Evolutionary conservation across 1,140 invertebrate species (phyloP), one percentile per base, ranked within the genome.

Genomic region (Zaprionus kolodkinae): DNA sequence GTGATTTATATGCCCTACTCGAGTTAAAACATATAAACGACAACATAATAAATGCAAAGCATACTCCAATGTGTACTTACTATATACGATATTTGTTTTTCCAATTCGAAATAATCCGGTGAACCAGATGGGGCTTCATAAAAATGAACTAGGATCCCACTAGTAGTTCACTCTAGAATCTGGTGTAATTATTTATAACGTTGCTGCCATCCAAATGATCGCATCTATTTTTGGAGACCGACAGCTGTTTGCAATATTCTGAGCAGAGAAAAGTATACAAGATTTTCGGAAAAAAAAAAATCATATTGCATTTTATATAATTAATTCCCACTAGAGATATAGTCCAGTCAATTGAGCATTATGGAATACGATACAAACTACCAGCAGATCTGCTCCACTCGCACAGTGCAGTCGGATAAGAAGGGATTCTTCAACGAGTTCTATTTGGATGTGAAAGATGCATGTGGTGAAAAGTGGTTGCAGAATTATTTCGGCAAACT

Each of bases 351-450:
- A 25, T 17, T 38, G 11, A 40, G 25, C 17, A 63, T 45, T 6
- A 91, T 92, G 91, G 91, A 92, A 54, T 77, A 76, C 40, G 91
- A 92, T 50, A 63, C 65, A 15, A 77, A 65, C 27, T 94, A 94
- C 71, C 86, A 93, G 17, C 84, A 83, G 33, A 89, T 94, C 43
- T 95, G 95, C 76, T 95, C 94, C 57, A 92, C 93, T 76, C 94
- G 93, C 62, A 95, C 95, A 0, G 85, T 95, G 15, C 94, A 95
- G 74, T 94, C 94, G 7, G 93, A 94, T 33, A 92, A 92, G 69
- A 93, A 94, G 68, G 95, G 95, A 9, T 95, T 95, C 81, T 95
- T 95, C 70, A 89, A 93, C 40, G 93, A 94, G 55, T 95, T 95
- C 70, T 94, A 86, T 74, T 6, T 85, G 92, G 65, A 92, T 55